Evolutionary conservation across 2,888 invertebrate genomes (phyloP), one percentile per base, ranked within the genome.

Genomic region (Phragmatobia fuliginosa): DNA sequence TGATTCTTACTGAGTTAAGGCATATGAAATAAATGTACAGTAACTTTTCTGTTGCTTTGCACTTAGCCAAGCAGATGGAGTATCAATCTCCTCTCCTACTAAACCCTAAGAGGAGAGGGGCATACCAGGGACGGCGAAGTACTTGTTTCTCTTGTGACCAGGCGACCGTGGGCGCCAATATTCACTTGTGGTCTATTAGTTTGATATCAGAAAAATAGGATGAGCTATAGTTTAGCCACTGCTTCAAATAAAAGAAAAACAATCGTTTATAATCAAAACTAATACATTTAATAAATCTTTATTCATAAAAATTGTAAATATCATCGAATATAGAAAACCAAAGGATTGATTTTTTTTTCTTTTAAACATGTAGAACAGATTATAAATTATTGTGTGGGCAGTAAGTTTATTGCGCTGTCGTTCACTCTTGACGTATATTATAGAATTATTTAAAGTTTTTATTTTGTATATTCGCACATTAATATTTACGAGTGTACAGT

Each of bases 311-410:
- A 64, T 33, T 25, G 25, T 28, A 65, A 65, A 56, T 25, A 5
- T 21, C 38, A 56, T 8, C 21, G n/a, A 65, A 65, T 52, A 64
- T 64, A 64, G 33, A 14, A n/a, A 56, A 56, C 28, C 56, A 65
- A 56, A 56, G 65, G 65, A 28, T 2, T 8, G 65, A n/a, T n/a
- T n/a, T 56, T 18, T 25, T 65, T 36, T 56, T 41, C 8, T 28
- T 16, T 25, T 56, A 11, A 16, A 56, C 28, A 65, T 63, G 41
- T 49, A 25, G 14, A 38, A 65, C 36, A 65, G 18, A 52, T 56
- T 38, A 10, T 41, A 52, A n/a, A 56, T n/a, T 56, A 56, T 52
- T 56, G 65, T 36, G 56, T 56, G 49, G 65, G 65, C 56, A n/a
- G 56, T 21, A 38, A 56, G 3, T 65, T 65, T 65, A 65, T 65